Base-by-base conservation (phyloP, 2,888 invertebrate species). In the Sympetrum striolatum region DNA sequence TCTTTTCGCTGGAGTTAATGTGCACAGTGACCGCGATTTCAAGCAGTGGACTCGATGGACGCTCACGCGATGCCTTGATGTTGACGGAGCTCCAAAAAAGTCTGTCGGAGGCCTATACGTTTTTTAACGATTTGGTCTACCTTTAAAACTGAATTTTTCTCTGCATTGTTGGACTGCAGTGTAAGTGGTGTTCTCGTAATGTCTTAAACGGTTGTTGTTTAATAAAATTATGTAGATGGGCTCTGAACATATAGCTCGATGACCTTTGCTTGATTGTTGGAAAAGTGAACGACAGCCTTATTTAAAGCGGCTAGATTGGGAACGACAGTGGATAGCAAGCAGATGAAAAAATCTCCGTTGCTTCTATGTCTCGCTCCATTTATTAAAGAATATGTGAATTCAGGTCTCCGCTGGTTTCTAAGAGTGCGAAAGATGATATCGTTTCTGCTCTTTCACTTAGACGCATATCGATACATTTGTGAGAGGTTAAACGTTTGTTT, bases 121-220 rank as follows among this genome's bases (percentile, higher is more conserved):
- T 73, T 73, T 73, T 10, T 25, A 31, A 73, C 73, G 73, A 31
- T 73, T n/a, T 25, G 25, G 73, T 73, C 25, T 73, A 73, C 31
- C 73, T 53, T 53, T 53, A 18, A 53, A 53, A 53, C 53, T 3
- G 53, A 53, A 48, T 10, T 48, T 25, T 53, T 82, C 53, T 53
- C 81, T 60, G 48, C 58, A 60, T 86, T 60, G 86, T 60, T 86
- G 86, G 86, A 86, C 86, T 86, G 86, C 86, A 86, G 12, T 86
- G n/a, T n/a, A 37, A 37, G 82, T 35, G 22, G 37, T 22, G 35
- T 53, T 25, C 73, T 73, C 73, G 25, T 73, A 31, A 25, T 73
- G 73, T 73, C 73, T 73, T 25, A 53, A 73, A 73, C 73, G 73
- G 73, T 31, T 73, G 73, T 73, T 73, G 73, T 73, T 73, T 73